Percentiles rank a stretch among this genome's conserved stretches.
phyloP scores from a whole-genome alignment of 2,797 vertebrate species.

The Peromyscus aztecus region DNA sequence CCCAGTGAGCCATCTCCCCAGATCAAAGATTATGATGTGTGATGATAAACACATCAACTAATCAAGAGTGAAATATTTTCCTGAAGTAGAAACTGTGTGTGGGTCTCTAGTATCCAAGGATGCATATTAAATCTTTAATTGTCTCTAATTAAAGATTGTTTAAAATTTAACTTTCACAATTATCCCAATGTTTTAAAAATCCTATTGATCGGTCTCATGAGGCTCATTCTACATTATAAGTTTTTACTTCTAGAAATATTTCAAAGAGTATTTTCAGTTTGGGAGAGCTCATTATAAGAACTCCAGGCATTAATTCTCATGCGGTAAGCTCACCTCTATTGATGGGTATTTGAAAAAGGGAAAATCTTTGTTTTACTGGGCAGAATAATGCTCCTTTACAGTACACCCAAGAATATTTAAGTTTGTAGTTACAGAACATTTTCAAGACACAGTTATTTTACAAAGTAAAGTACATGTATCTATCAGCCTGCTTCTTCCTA shows the following conservation, averaged over 20 bases:
- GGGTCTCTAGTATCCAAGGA: not conserved
- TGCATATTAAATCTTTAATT: slow-evolving; percentile 17
- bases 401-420: slow-evolving; percentile 20
- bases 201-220: not conserved
- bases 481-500: not conserved
- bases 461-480: not conserved
- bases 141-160: slow-evolving; percentile 39
- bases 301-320: not conserved
- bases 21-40: not conserved
- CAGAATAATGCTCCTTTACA: slow-evolving; percentile 8
- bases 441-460: slow-evolving; percentile 19
- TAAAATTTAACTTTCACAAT: slow-evolving; percentile 47
- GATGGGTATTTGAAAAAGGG: slow-evolving; percentile 15
- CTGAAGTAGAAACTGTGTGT: not conserved
- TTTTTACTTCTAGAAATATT: slow-evolving; percentile 32
- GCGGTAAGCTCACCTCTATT: not conserved
- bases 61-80: slow-evolving; percentile 45
- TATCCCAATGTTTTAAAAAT: slow-evolving; percentile 36
- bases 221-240: slow-evolving; percentile 12
- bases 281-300: slow-evolving; percentile 4
- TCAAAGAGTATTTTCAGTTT: slow-evolving; percentile 48
- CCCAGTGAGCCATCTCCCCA: too few relatives aligned
- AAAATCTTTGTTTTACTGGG: not conserved
- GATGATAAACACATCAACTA: not conserved
- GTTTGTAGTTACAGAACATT: slow-evolving; percentile 6